Conservation (phyloP, 1,140 invertebrate genomes). For the Vanessa atalanta region DNA sequence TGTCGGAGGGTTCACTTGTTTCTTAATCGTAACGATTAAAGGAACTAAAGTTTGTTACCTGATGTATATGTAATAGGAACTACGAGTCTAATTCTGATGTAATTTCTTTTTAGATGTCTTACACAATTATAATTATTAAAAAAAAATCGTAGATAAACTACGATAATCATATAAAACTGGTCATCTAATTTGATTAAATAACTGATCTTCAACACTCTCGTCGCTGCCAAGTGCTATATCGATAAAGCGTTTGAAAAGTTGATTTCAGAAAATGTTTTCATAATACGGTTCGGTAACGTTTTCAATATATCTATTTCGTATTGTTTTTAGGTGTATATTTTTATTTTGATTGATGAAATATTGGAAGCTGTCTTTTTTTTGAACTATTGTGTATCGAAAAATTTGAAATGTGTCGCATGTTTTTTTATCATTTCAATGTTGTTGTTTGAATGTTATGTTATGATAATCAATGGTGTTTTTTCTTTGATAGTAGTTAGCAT, state of each 20-base stretch:
- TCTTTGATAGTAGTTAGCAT: too few relatives aligned
- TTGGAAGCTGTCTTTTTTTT: not conserved
- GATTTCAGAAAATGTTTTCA: not conserved
- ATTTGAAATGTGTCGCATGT: not conserved
- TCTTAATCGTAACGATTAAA: too few relatives aligned
- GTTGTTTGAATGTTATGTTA: not conserved
- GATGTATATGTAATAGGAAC: too few relatives aligned
- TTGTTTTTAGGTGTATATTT: not conserved
- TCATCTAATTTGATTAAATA: not conserved
- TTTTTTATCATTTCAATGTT: not conserved
- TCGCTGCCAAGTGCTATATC: not conserved
- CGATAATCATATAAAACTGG: not conserved
- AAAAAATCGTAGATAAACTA: too few relatives aligned
- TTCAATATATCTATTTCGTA: not conserved
- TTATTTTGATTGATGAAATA: not conserved
- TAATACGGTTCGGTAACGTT: not conserved
- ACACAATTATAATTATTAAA: too few relatives aligned
- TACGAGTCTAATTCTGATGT: too few relatives aligned
- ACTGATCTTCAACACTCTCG: not conserved
- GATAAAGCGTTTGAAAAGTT: not conserved
- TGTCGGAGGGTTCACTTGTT: too few relatives aligned
- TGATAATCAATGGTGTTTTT: too few relatives aligned
- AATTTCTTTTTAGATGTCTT: too few relatives aligned
- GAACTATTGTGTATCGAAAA: too few relatives aligned
- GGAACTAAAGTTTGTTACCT: too few relatives aligned